These are phyloP conservation scores for Dendronephthya gigantea DNA, from an alignment of 64 coral and sea anemone genomes.

Conservation along the genomic window DNA sequence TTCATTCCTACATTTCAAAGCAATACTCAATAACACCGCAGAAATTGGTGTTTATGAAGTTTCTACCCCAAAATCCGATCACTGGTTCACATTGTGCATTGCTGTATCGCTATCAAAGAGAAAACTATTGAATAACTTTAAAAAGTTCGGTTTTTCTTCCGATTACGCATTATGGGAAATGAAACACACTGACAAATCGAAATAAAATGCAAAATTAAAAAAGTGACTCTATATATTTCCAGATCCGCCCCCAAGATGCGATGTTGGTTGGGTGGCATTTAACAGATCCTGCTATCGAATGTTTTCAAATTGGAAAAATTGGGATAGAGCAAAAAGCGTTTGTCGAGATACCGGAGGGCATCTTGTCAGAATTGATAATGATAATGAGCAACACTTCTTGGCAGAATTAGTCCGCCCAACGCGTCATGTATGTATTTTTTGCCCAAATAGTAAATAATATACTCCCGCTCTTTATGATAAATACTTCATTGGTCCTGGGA, in stretches of 20 bases:
- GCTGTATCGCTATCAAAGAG: too few species aligned
- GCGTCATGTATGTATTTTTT: not conserved
- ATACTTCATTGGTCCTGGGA: too few species aligned
- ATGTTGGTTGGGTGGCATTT: not conserved
- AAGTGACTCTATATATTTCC: not conserved
- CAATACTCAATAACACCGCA: not conserved
- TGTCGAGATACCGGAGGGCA: slow-evolving; percentile 7
- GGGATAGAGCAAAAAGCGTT: not conserved
- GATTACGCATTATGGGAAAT: too few species aligned
- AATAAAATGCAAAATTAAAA: not conserved
- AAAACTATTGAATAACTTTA: too few species aligned
- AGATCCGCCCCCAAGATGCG: not conserved
- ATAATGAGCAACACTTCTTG: not conserved
- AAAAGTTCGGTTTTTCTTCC: too few species aligned
- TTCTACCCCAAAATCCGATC: too few species aligned
- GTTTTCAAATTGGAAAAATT: not conserved
- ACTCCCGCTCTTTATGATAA: too few species aligned
- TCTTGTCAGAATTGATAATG: not conserved
- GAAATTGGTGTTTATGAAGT: too few species aligned
- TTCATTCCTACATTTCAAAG: not conserved
- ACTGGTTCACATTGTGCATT: too few species aligned
- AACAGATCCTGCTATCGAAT: not conserved
- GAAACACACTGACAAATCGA: not conserved
- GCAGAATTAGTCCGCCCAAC: not conserved
- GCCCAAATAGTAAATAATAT: too few species aligned